phyloP scores from a whole-genome alignment of 92 coral and sea anemone genomes.

The Paragorgia papillata region DNA sequence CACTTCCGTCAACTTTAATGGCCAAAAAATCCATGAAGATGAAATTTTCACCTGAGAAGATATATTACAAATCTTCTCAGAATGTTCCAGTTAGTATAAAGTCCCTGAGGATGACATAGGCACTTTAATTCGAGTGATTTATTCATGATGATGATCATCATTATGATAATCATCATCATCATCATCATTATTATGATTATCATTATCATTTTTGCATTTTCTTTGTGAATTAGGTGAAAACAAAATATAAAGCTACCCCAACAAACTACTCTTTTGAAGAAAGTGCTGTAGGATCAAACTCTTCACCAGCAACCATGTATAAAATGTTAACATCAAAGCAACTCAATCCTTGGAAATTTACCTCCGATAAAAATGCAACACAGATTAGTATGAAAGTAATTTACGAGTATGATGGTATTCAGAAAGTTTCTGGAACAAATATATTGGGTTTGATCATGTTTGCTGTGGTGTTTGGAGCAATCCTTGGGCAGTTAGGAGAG shows the following conservation, averaged over 20 bases:
- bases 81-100: too few species aligned
- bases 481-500: conserved; percentile 33
- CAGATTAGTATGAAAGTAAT: conserved; percentile 18
- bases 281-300: background rate
- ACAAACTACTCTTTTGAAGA: conserved; percentile 25
- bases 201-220: too few species aligned
- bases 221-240: conserved; percentile 31
- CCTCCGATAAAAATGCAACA: conserved; percentile 15
- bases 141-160: too few species aligned
- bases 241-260: conserved; percentile 25
- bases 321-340: conserved; percentile 8
- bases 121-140: too few species aligned
- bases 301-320: conserved; percentile 20
- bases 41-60: too few species aligned
- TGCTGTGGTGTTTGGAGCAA: conserved; percentile 33
- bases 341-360: conserved; percentile 33
- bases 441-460: conserved; percentile 41
- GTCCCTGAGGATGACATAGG: too few species aligned
- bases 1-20: too few species aligned
- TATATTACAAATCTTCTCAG: too few species aligned
- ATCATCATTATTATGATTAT: too few species aligned
- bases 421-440: conserved; percentile 24
- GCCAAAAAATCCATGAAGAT: too few species aligned
- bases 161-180: too few species aligned
- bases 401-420: conserved; percentile 29